These are phyloP conservation scores for Tachina lurida DNA, from an alignment of 2,888 invertebrate species.

Conservation along the genomic window DNA sequence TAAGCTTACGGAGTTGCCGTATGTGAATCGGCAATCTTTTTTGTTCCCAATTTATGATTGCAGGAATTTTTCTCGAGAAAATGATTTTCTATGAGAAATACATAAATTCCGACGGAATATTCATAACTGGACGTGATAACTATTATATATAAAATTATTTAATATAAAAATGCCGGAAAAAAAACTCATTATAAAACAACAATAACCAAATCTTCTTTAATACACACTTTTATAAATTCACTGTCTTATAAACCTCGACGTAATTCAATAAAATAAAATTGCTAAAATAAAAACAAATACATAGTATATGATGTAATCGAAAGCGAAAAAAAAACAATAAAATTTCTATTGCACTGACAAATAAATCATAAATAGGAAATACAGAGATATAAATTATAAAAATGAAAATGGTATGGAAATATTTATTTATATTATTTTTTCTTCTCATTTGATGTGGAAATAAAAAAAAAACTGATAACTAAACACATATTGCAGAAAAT, in stretches of 20 bases:
- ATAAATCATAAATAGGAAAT: slow-evolving; percentile 52
- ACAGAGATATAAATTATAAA: slow-evolving; percentile 40
- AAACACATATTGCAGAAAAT: slow-evolving; percentile 32
- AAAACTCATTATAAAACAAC: neutral
- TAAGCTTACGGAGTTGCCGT: no score
- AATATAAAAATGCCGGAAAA: neutral
- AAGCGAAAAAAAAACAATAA: slow-evolving; percentile 24
- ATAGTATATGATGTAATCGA: slow-evolving; percentile 16
- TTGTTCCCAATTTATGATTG: no score
- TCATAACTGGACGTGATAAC: no score
- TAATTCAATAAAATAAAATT: neutral
- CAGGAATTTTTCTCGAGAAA: no score
- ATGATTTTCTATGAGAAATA: no score
- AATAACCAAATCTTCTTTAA: neutral
- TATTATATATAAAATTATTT: neutral
- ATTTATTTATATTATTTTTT: slow-evolving; percentile 23
- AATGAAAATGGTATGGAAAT: slow-evolving; percentile 59
- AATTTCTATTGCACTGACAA: slow-evolving; percentile 31
- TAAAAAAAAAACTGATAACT: slow-evolving; percentile 6
- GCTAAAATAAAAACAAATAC: slow-evolving; percentile 38
- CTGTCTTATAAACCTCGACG: slow-evolving; percentile 8
- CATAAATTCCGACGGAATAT: no score
- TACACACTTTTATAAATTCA: slow-evolving; percentile 43
- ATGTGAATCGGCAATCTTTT: no score
- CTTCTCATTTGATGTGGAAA: slow-evolving; percentile 15